A percentile compares a stretch with the other conserved stretches of the same genome.
phyloP scores from a whole-genome alignment of 1,140 invertebrate genomes.

The Drosophila azteca region DNA sequence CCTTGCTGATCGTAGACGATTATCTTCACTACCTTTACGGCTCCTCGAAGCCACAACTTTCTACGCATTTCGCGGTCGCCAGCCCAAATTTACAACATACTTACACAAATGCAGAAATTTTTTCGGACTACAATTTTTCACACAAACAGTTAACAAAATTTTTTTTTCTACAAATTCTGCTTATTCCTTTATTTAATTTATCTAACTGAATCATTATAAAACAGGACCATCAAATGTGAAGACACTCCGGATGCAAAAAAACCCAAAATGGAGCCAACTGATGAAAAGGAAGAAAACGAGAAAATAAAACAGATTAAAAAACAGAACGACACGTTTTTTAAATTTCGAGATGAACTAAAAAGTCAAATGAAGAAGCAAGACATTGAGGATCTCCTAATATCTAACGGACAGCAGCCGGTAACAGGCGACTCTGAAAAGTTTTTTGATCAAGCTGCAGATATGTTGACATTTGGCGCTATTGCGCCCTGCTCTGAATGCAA shows the following conservation, averaged over 20 bases:
- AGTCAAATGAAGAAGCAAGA: slow-evolving; percentile 86
- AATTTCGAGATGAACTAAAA: slow-evolving; percentile 85
- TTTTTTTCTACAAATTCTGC: too few relatives aligned
- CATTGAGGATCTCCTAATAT: slow-evolving; percentile 87
- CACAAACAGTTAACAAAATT: too few relatives aligned
- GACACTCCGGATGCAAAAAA: slow-evolving; percentile 88
- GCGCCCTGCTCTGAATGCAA: slow-evolving; percentile 92
- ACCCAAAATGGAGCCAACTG: slow-evolving; percentile 87
- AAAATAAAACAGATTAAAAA: slow-evolving; percentile 87
- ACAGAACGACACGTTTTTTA: slow-evolving; percentile 92
- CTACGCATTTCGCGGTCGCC: too few relatives aligned
- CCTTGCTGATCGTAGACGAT: too few relatives aligned
- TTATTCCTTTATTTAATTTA: background rate
- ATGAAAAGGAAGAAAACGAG: slow-evolving; percentile 84
- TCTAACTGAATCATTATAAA: background rate
- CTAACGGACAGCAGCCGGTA: slow-evolving; percentile 89
- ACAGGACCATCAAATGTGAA: slow-evolving; percentile 85
- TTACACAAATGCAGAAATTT: too few relatives aligned
- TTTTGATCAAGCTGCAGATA: slow-evolving; percentile 91
- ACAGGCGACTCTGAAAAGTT: slow-evolving; percentile 88
- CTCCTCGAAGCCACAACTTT: too few relatives aligned
- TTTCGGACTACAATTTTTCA: too few relatives aligned
- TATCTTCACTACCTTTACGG: too few relatives aligned
- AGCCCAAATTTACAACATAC: too few relatives aligned
- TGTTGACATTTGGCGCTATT: slow-evolving; percentile 94